Evolutionary conservation across 2,888 invertebrate genomes (phyloP), one percentile per base, ranked within the genome.

Genomic region (Parnassius mnemosyne): DNA sequence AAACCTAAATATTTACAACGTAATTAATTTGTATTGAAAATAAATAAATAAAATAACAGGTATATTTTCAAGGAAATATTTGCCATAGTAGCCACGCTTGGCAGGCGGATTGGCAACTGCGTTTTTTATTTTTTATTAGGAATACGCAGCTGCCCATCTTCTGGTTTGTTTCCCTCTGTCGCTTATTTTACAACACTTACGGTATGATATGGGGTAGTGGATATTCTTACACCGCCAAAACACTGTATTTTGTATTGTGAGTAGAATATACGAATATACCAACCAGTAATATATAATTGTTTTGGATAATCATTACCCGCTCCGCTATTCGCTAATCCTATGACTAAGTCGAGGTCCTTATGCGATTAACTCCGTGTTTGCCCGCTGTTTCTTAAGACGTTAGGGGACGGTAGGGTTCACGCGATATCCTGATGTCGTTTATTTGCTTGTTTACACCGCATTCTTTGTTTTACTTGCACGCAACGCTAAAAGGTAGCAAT

Each of bases 351-450:
- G 67, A 0, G 10, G 58, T 62, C 69, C 59, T 60, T 42, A 65
- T 13, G 61, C 67, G 66, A 71, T 74, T 73, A 78, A 76, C 75
- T 69, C 78, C 76, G 75, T 81, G 80, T 83, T 85, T 84, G 80
- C 67, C 60, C 77, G 73, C 69, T 78, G 84, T 86, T 86, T 85
- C 84, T 80, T 80, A 84, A 87, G 86, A 83, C 78, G 69, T 70
- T 66, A 68, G 72, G 70, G 59, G 69, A 42, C 64, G 57, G 20
- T 71, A 85, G 84, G 85, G 87, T 62, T 84, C 81, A 80, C 84
- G 76, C 83, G 79, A 78, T 68, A 82, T 70, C 65, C 69, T 63
- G 72, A 69, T 71, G 70, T 69, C 68, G 71, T 71, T 68, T 67
- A 69, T 76, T 75, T 71, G 76, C 49, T 59, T 59, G 61, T 61